phyloP scores from a whole-genome alignment of 2,797 vertebrate species.

The Micromesistius poutassou region DNA sequence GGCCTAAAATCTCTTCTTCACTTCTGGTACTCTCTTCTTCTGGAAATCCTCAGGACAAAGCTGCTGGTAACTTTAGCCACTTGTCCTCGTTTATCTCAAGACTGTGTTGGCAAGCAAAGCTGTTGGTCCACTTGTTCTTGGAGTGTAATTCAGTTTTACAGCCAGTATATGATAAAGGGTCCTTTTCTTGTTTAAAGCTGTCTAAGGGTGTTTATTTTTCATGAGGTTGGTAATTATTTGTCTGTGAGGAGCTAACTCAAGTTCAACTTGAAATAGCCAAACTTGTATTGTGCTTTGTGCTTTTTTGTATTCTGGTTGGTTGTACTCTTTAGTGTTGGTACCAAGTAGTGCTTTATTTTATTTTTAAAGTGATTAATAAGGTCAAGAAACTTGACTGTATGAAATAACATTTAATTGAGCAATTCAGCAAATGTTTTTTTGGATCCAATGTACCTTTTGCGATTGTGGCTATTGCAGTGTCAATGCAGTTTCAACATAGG shows the following conservation, averaged over 20 bases:
- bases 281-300: not conserved
- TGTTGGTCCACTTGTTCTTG: constrained; percentile 11
- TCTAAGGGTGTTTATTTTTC: constrained; percentile 1
- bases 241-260: not conserved
- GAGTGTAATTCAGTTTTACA: constrained; percentile 14
- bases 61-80: constrained; percentile 45
- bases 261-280: not conserved
- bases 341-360: not conserved
- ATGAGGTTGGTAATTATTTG: not conserved
- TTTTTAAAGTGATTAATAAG: not conserved
- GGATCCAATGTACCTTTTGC: not conserved
- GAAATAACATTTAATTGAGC: not conserved
- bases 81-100: constrained; percentile 40
- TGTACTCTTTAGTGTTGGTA: not conserved
- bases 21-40: constrained; percentile 45
- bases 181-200: not conserved
- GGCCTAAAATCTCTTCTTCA: constrained; percentile 53
- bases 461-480: not conserved
- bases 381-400: not conserved
- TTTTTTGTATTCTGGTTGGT: not conserved
- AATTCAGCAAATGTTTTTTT: not conserved
- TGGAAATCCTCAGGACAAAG: constrained; percentile 44
- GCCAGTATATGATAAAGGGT: not conserved
- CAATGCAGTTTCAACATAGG: not conserved
- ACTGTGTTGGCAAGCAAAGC: constrained; percentile 26